Conservation (phyloP, 2,113 vertebrate genomes). For the Cygnus buccinator region DNA sequence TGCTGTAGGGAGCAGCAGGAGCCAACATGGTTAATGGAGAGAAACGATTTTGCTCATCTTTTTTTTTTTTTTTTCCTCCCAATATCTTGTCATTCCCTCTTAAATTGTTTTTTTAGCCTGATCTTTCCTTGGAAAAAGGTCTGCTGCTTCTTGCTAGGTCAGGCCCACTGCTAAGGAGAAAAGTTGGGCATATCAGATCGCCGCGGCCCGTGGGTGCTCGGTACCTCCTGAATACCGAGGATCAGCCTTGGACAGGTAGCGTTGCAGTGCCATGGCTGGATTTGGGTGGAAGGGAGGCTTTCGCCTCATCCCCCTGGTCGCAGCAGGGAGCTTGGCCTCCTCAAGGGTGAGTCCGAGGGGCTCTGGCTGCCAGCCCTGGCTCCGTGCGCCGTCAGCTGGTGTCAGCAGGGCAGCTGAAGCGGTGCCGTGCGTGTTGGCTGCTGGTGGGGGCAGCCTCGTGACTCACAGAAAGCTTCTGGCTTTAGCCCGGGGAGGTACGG, state of each 20-base stretch:
- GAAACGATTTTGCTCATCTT: conserved; percentile 11
- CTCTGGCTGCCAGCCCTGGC: background rate
- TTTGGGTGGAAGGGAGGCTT: background rate
- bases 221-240: conserved; percentile 30
- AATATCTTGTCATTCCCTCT: background rate
- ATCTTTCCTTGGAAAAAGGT: background rate
- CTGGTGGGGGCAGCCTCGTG: background rate
- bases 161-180: background rate
- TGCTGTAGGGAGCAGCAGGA: conserved; percentile 62
- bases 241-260: rapidly evolving
- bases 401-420: background rate
- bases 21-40: conserved; percentile 4
- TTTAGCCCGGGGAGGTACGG: conserved; percentile 10
- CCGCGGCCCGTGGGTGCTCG: background rate
- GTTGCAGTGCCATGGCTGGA: background rate
- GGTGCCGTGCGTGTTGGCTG: background rate
- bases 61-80: background rate
- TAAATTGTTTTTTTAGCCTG: background rate
- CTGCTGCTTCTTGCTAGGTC: background rate
- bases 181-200: background rate
- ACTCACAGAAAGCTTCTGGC: conserved; percentile 21
- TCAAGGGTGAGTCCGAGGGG: background rate
- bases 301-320: background rate
- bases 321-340: background rate
- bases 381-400: rapidly evolving